phyloP scores from a whole-genome alignment of 2,888 invertebrate genomes.

The Dolichomitus sp. region DNA sequence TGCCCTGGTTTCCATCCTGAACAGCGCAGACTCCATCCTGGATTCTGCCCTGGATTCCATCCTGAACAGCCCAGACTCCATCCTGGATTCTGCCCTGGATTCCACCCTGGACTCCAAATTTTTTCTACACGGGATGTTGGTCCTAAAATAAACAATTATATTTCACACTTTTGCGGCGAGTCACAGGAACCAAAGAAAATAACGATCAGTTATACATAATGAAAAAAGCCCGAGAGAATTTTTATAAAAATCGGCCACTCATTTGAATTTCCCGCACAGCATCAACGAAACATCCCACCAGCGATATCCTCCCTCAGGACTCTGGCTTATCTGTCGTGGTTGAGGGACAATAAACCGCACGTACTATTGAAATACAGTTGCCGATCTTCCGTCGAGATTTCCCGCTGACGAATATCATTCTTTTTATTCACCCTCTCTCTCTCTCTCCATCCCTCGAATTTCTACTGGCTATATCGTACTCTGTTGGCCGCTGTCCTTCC shows the following conservation, averaged over 20 bases:
- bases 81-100: too few species aligned
- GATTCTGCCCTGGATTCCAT: too few species aligned
- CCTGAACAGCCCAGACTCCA: too few species aligned
- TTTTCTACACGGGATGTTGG: too few species aligned
- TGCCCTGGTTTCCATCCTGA: too few species aligned
- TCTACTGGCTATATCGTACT: not conserved
- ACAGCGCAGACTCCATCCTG: too few species aligned
- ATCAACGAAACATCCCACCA: not conserved
- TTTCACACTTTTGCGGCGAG: not conserved
- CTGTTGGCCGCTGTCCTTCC: constrained; percentile 22
- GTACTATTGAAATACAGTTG: constrained; percentile 15
- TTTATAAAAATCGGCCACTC: not conserved
- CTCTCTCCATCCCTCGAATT: not conserved
- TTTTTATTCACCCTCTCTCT: constrained; percentile 13
- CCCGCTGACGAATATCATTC: constrained; percentile 18
- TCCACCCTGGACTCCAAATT: too few species aligned
- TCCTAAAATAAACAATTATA: not conserved
- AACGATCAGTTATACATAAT: not conserved
- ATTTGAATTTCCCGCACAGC: not conserved
- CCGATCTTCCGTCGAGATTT: constrained; percentile 31
- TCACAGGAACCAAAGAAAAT: not conserved
- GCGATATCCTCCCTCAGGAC: not conserved
- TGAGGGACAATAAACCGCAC: not conserved
- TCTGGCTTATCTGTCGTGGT: not conserved
- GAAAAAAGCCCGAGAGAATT: not conserved